These are phyloP conservation scores for Epinephelus moara DNA, from an alignment of 2,113 vertebrate genomes.

Conservation along the genomic window DNA sequence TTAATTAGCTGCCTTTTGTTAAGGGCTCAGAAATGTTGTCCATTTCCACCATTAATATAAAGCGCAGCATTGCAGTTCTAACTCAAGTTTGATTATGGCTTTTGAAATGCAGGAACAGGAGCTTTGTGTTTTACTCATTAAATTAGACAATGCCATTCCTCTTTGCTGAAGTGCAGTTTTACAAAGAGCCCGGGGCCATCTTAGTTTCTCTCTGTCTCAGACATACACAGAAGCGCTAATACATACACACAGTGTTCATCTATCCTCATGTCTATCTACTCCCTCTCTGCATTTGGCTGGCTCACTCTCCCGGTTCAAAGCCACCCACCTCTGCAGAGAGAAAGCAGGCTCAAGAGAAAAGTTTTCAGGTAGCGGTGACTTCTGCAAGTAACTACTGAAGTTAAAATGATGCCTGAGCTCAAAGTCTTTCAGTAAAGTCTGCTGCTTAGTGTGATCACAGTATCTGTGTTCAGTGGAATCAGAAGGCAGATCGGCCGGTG, in stretches of 20 bases:
- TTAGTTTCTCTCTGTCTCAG: constrained; percentile 6
- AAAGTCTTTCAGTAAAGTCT: constrained; percentile 21
- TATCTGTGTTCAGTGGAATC: not conserved
- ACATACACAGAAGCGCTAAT: not conserved
- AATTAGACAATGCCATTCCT: not conserved
- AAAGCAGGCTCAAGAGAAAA: constrained; percentile 14
- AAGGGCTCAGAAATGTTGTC: not conserved
- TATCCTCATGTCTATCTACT: not conserved
- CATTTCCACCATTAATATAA: not conserved
- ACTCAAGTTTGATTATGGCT: not conserved
- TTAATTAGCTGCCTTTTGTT: constrained; percentile 11
- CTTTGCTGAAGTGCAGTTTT: not conserved
- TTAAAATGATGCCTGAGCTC: constrained; percentile 19
- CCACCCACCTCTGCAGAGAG: constrained; percentile 36
- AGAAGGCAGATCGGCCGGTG: constrained; percentile 5
- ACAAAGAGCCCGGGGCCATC: constrained; percentile 3
- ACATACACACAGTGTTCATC: not conserved
- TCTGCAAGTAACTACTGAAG: constrained; percentile 25
- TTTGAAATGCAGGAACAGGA: not conserved
- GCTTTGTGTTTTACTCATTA: not conserved
- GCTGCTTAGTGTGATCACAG: constrained; percentile 24
- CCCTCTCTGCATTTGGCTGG: constrained; percentile 24
- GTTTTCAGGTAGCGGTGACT: constrained; percentile 37
- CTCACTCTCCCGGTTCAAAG: constrained; percentile 40
- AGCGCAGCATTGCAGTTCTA: not conserved